A percentile compares a stretch with the other conserved stretches of the same genome.
Evolutionary conservation across 2,888 invertebrate species (phyloP).

Genomic region (Uloborus plumipes): DNA sequence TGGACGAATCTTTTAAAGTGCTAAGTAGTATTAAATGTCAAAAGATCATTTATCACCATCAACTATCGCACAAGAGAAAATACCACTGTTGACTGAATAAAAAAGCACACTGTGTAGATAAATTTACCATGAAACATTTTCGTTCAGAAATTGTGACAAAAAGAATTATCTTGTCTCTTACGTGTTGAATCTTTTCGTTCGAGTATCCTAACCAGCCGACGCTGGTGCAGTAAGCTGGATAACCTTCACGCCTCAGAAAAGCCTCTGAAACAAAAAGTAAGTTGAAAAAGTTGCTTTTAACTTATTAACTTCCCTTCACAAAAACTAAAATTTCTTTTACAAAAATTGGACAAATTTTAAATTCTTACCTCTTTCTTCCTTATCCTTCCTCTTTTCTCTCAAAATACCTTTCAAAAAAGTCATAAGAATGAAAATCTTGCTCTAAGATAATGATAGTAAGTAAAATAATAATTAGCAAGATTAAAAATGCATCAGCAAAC

Average conservation of each 20-base stretch:
- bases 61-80: too few species aligned
- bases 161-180: constrained; percentile 50
- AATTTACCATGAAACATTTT: too few species aligned
- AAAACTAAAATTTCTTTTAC: too few species aligned
- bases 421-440: not conserved
- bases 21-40: too few species aligned
- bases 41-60: too few species aligned
- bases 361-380: constrained; percentile 73
- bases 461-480: not conserved
- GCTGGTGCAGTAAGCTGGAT: constrained; percentile 87
- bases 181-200: constrained; percentile 79
- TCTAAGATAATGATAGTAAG: not conserved
- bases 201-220: constrained; percentile 89
- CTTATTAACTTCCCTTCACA: too few species aligned
- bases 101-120: too few species aligned
- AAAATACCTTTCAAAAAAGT: constrained; percentile 74
- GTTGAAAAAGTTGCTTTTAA: too few species aligned
- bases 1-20: too few species aligned
- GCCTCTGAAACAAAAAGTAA: constrained; percentile 72
- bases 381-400: constrained; percentile 75
- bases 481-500: not conserved
- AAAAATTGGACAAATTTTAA: too few species aligned
- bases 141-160: too few species aligned
- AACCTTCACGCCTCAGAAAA: constrained; percentile 75
- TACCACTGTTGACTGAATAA: too few species aligned